Base-by-base conservation (phyloP, 1,140 invertebrate genomes). In the Drosophila guanche region DNA sequence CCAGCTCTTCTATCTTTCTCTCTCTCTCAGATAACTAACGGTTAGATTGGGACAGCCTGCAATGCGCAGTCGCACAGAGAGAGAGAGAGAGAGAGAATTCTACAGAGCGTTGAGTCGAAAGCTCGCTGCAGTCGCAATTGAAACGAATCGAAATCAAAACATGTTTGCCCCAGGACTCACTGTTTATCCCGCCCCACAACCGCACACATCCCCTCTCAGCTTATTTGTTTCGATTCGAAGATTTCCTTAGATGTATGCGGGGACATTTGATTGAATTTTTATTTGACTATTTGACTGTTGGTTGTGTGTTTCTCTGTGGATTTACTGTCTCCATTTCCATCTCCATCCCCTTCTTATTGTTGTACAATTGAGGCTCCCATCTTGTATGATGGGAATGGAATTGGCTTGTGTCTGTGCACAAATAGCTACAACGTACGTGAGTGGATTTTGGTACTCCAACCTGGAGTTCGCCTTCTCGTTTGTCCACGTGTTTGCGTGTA, bases 181-280 rank as follows among this genome's bases (percentile, higher is more conserved):
- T 29, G 4, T 14, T 22, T 25, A 10, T 20, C 25, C 5, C 2
- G 0, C 29, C 45, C 8, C 40, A 16, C 5, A n/a, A n/a, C 5
- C 0, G 3, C 5, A 5, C 6, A 6, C 2, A 7, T 8, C 25
- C 3, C 12, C 23, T 3, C 0, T 47, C 10, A 4, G 10, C 63
- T 67, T 79, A 61, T 65, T 83, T 70, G 74, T 62, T 78, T 62
- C 58, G 55, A 69, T 74, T 75, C 43, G 53, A 68, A 73, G 72
- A 85, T 77, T 86, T 85, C 57, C 77, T 81, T 77, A 74, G 56
- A 69, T 53, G 71, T 76, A 60, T 51, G 61, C 52, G 70, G 69
- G 56, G 76, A 70, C 65, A 85, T 85, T 85, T 86, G 81, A 85
- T 89, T 89, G 79, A 86, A 89, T 79, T 89, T 79, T 83, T 89